A percentile compares a stretch with the other conserved stretches of the same genome.
phyloP scores from a whole-genome alignment of 2,113 vertebrate genomes.

The Burhinus bistriatus region DNA sequence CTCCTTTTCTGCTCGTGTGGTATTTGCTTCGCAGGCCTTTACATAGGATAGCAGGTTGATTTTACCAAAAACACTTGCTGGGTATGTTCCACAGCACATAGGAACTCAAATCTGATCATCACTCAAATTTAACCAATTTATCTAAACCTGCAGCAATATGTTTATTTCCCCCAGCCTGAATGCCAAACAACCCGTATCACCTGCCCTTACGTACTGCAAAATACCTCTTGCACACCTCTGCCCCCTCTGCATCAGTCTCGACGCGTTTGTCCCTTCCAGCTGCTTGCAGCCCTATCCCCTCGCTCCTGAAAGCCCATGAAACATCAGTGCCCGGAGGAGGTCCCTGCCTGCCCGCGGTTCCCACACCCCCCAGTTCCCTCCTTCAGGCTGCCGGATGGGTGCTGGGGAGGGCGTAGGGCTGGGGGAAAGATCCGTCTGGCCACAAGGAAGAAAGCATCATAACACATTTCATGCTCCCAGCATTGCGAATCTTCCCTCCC shows the following conservation, averaged over 20 bases:
- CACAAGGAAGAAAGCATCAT: neutral
- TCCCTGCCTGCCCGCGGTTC: neutral
- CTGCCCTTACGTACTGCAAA: neutral
- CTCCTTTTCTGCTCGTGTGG: neutral
- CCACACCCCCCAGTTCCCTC: neutral
- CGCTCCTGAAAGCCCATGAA: rapidly evolving
- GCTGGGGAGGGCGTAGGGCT: neutral
- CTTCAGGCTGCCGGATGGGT: neutral
- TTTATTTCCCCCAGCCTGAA: neutral
- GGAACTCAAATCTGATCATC: neutral
- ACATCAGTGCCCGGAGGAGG: neutral
- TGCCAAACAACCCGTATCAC: neutral
- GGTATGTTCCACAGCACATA: neutral
- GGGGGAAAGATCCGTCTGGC: neutral
- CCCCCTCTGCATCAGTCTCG: neutral
- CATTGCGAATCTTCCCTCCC: neutral
- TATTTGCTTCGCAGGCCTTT: neutral
- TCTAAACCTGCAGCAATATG: neutral
- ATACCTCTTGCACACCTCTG: neutral
- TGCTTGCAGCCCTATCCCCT: neutral
- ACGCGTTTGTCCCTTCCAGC: neutral
- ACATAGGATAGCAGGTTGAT: neutral
- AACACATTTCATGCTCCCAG: neutral
- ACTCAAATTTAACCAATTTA: neutral
- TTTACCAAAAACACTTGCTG: neutral